Base-by-base conservation (phyloP, 2,888 invertebrate genomes). In the Sialis lutaria region DNA sequence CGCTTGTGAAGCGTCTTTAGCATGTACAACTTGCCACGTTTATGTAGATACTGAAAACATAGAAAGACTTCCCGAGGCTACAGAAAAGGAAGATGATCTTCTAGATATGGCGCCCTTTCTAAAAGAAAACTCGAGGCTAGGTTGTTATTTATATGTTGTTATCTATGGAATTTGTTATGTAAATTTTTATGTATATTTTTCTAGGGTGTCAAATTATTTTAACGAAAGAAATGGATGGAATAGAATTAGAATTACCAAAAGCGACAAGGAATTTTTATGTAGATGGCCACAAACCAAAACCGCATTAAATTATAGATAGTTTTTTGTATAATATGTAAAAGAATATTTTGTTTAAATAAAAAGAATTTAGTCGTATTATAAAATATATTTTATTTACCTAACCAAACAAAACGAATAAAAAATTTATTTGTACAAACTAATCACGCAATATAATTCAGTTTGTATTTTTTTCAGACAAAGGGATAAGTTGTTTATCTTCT, bases 21-120 rank as follows among this genome's bases (percentile, higher is more conserved):
- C 98, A 0, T 98, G 98, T 61, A 95, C 93, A 12, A 98, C 98
- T 1, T 98, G 98, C 59, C 98, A 98, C 67, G 85, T 95, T 1
- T 98, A 99, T 62, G 87, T 98, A 5, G 68, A 84, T 48, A 73
- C 78, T 42, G 69, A 83, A 32, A 82, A 76, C 62, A 61, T 73
- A 22, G 80, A 88, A 48, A 79, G 77, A 60, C 65, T 99, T 48
- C 81, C 84, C 1, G 69, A 73, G 44, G 77, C 96, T 0, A 79
- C 82, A 43, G 96, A 96, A 60, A 86, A 88, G 57, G 98, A 98
- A 64, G 97, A 98, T 57, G 98, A 99, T 67, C 70, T 99, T 56
- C 67, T 98, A 55, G 97, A 97, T 64, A 81, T 95, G 79, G 98
- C 98, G 1, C 92, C 95, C 8, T 92, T 92, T 68, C 70, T 97